Evolutionary conservation across 2,797 vertebrate genomes (phyloP), one percentile per base, ranked within the genome.

Genomic region (Apogon talboti): DNA sequence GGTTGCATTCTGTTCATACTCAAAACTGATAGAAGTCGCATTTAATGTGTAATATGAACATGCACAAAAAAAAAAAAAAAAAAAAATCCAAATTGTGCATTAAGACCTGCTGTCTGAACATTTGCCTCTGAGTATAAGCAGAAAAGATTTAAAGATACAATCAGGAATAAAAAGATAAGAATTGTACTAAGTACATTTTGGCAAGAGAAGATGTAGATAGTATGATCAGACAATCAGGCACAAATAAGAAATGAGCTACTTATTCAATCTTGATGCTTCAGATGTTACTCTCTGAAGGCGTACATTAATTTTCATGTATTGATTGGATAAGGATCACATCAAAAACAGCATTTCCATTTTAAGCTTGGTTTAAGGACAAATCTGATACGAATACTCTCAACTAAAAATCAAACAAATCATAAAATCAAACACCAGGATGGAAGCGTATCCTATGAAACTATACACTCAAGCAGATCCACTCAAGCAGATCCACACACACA

Each of bases 391-490:
- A 7, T 21, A 16, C 21, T 48, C 0, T 35, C 28, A 30, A 30
- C 3, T 19, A 0, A 19, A 28, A 44, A 3, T 40, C 5, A 14
- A 35, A 8, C 33, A 10, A 51, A 40, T 14, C 1, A 33, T 10
- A 42, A 28, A 60, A 52, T 24, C 4, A 43, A 4, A 40, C 10
- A 0, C 55, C 18, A 4, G 11, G 3, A 51, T 55, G 9, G 2
- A 19, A 57, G 12, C 13, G 11, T 4, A 13, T n/a, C 15, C 5
- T 2, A 14, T 4, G 9, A 10, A 6, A 62, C 37, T 38, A 44
- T 58, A 60, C 55, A 46, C 33, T 6, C 10, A 19, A 40, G 37
- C 28, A 59, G 48, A 38, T 53, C 41, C 18, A 71, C 42, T 47
- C 33, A 35, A 35, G 11, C n/a, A 45, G 54, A n/a, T n/a, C n/a